A percentile compares a stretch with the other conserved stretches of the same genome.
Conservation (phyloP, 2,888 invertebrate genomes). For the Allacma fusca region DNA sequence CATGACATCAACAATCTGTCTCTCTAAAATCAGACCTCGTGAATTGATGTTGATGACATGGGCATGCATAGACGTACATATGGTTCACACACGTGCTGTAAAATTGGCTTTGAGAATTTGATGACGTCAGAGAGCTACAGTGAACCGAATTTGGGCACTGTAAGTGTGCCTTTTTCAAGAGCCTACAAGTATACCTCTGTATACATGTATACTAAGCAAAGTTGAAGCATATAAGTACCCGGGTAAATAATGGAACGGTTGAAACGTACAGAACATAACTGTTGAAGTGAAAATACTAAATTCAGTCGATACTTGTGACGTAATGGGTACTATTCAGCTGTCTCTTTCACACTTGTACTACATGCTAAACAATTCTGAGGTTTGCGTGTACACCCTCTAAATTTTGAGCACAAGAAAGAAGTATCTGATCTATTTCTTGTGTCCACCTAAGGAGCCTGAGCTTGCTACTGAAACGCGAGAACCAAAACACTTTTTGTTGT, state of each 20-base stretch:
- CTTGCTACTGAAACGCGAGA: background rate
- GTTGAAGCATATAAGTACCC: background rate
- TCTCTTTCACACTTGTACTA: background rate
- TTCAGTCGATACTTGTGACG: slow-evolving; percentile 3
- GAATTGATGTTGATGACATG: too few relatives aligned
- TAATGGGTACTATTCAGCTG: background rate
- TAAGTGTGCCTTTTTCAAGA: too few relatives aligned
- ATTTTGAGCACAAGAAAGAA: background rate
- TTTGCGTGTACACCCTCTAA: background rate
- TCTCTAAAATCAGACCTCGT: background rate
- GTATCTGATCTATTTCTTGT: background rate
- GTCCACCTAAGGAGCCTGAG: background rate
- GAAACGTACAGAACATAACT: background rate
- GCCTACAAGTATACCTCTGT: too few relatives aligned
- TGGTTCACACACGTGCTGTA: background rate
- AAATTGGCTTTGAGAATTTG: slow-evolving; percentile 13
- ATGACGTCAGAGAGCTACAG: slow-evolving; percentile 13
- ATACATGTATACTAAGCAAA: too few relatives aligned
- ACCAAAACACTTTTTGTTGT: background rate
- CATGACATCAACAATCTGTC: background rate
- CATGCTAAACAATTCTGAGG: slow-evolving; percentile 3
- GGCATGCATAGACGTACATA: too few relatives aligned
- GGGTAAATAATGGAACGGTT: background rate
- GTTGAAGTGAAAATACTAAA: background rate
- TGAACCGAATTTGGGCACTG: background rate